Percentiles rank a stretch among this genome's conserved stretches.
Evolutionary conservation across 2,888 invertebrate species (phyloP).

Genomic region (Lasioglossum figueresi): DNA sequence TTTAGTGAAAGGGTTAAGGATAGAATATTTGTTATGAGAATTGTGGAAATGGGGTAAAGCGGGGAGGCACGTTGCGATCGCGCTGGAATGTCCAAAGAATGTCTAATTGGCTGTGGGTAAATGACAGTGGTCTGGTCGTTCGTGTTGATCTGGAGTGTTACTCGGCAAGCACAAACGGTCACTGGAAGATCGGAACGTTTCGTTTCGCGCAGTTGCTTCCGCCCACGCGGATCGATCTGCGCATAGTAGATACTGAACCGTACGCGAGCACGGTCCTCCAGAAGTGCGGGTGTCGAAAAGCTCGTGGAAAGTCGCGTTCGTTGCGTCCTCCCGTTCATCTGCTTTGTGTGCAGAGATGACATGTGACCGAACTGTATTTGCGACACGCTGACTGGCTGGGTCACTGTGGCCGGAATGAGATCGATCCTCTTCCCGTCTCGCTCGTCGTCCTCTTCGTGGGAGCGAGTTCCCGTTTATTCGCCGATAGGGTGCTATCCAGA

Average conservation of each 20-base stretch:
- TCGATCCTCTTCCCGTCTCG: slow-evolving; percentile 44
- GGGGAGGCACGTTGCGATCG: background rate
- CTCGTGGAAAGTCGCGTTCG: slow-evolving; percentile 30
- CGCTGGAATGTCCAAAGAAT: background rate
- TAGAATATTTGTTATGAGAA: background rate
- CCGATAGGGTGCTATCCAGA: slow-evolving; percentile 34
- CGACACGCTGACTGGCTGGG: slow-evolving; percentile 47
- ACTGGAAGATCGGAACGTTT: slow-evolving; percentile 38
- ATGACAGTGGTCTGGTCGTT: background rate
- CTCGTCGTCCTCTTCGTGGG: slow-evolving; percentile 10
- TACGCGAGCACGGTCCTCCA: slow-evolving; percentile 28
- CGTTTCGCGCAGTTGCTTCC: slow-evolving; percentile 58
- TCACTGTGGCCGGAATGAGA: slow-evolving; percentile 50
- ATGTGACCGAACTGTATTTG: slow-evolving; percentile 19
- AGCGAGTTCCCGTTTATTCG: slow-evolving; percentile 38
- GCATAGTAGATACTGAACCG: slow-evolving; percentile 40
- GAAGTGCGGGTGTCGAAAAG: slow-evolving; percentile 7
- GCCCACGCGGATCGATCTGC: slow-evolving; percentile 60
- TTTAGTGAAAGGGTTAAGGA: background rate
- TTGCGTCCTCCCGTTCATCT: slow-evolving; percentile 4
- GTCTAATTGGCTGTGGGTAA: background rate
- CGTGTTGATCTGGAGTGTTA: background rate
- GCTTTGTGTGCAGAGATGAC: background rate
- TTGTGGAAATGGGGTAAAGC: background rate
- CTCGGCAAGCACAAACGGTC: slow-evolving; percentile 21